Conservation (phyloP, 2,888 invertebrate genomes). For the Salpingus planirostris region DNA sequence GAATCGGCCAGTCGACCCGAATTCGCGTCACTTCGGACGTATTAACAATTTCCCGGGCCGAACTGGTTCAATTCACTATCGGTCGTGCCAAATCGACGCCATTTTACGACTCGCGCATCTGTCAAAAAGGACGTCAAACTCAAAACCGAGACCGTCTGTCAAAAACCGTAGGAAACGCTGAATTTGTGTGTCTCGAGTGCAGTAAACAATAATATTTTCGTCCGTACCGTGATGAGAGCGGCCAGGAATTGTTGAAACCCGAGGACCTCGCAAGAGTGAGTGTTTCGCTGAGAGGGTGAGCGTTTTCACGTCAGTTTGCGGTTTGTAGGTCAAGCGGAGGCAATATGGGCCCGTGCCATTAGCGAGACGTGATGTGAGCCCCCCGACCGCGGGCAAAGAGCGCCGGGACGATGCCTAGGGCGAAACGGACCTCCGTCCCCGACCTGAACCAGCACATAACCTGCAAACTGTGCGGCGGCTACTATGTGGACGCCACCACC, state of each 20-base stretch:
- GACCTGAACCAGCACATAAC: conserved; percentile 59
- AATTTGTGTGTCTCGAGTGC: conserved; percentile 27
- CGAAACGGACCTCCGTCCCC: conserved; percentile 40
- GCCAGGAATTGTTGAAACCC: too few species aligned
- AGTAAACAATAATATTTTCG: conserved; percentile 35
- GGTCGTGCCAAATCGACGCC: conserved; percentile 24
- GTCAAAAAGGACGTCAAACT: conserved; percentile 30
- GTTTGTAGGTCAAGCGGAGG: conserved; percentile 34
- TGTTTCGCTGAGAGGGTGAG: too few species aligned
- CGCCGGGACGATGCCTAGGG: conserved; percentile 39
- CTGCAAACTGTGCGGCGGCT: conserved; percentile 64
- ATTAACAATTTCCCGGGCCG: neutral
- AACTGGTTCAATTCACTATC: neutral
- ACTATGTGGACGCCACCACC: conserved; percentile 71
- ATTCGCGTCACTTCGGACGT: too few species aligned
- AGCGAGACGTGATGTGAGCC: conserved; percentile 11
- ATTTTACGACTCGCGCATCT: conserved; percentile 32
- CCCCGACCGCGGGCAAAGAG: too few species aligned
- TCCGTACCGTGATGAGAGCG: too few species aligned
- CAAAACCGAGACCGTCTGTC: conserved; percentile 23
- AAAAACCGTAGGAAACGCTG: too few species aligned
- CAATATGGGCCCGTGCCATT: conserved; percentile 34
- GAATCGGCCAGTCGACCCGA: too few species aligned
- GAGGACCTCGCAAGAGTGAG: too few species aligned
- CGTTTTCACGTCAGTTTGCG: neutral